phyloP scores from a whole-genome alignment of 2,888 invertebrate genomes.

The Mythimna pallens region DNA sequence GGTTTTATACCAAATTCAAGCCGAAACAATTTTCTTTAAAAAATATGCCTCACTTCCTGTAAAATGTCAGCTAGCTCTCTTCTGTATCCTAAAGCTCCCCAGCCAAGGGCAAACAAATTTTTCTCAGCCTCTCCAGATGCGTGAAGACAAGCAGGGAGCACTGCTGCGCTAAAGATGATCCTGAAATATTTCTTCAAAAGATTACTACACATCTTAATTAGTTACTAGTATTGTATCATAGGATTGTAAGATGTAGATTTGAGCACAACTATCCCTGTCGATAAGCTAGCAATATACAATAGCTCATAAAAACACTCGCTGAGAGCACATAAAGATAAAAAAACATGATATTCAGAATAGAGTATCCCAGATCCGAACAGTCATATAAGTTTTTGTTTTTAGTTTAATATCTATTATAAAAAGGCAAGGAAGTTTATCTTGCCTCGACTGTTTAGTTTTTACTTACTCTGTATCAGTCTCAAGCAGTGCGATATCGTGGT shows the following conservation, averaged over 20 bases:
- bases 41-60: constrained; percentile 15
- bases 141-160: constrained; percentile 31
- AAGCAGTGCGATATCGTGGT: constrained; percentile 63
- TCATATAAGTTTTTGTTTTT: no score
- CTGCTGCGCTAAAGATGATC: constrained; percentile 10
- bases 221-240: not conserved
- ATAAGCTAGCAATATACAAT: no score
- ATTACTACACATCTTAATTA: not conserved
- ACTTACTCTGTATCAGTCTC: constrained; percentile 51
- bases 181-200: constrained; percentile 3
- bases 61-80: constrained; percentile 22
- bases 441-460: not conserved
- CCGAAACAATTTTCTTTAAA: no score
- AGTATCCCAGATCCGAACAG: no score
- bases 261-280: no score
- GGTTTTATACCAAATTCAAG: no score
- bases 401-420: no score
- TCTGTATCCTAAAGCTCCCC: constrained; percentile 29
- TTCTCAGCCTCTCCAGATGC: not conserved
- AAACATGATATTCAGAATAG: no score
- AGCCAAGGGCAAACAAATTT: constrained; percentile 12
- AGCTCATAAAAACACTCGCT: no score
- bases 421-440: no score
- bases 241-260: no score
- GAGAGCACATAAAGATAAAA: no score